These are phyloP conservation scores for Acanthisitta chloris DNA, from an alignment of 2,113 vertebrate species.

Conservation along the genomic window DNA sequence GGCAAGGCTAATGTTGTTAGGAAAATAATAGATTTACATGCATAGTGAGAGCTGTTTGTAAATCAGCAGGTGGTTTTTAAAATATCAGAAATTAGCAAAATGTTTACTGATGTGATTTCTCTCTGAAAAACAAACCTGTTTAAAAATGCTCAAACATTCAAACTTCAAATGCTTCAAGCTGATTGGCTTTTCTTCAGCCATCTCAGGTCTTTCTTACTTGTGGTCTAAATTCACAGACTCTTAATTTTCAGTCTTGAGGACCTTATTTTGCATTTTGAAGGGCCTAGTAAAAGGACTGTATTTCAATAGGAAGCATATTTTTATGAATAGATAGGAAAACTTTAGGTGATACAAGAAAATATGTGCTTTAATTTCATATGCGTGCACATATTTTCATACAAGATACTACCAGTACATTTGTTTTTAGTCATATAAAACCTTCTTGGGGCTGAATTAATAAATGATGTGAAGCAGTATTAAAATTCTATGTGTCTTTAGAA, in stretches of 20 bases:
- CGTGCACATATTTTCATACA: background rate
- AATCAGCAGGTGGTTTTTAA: constrained; percentile 46
- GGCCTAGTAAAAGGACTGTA: background rate
- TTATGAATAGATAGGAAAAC: background rate
- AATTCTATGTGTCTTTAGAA: background rate
- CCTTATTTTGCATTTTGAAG: background rate
- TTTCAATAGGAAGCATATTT: background rate
- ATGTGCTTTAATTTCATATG: background rate
- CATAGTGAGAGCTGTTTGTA: background rate
- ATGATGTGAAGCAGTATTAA: background rate
- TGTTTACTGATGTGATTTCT: constrained; percentile 19
- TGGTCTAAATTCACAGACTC: background rate
- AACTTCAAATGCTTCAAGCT: background rate
- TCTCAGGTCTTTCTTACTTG: background rate
- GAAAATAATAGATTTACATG: constrained; percentile 25
- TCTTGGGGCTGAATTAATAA: background rate
- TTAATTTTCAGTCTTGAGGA: background rate
- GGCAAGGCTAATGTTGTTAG: constrained; percentile 14
- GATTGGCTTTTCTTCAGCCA: background rate
- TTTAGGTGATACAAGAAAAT: background rate
- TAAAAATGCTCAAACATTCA: background rate
- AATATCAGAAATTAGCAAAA: constrained; percentile 27
- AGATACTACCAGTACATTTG: background rate
- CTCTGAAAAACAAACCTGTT: constrained; percentile 1
- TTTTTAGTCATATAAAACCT: background rate